Evolutionary conservation across 2,113 vertebrate species (phyloP).

Genomic region (Crotalus horridus): DNA sequence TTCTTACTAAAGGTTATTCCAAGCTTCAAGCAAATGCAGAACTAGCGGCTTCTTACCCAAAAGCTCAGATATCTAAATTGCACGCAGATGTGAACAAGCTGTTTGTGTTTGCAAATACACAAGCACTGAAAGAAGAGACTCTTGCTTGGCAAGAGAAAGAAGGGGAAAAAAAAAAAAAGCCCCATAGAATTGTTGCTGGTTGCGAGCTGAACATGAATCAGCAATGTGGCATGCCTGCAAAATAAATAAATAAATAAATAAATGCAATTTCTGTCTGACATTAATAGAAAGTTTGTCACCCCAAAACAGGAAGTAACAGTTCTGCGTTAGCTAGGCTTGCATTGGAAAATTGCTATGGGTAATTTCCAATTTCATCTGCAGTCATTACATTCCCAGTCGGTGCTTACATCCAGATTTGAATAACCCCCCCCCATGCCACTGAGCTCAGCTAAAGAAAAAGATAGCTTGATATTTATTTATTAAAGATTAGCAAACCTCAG

Average conservation of each 20-base stretch:
- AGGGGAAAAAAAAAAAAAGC: too few species aligned
- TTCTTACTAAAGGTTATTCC: neutral
- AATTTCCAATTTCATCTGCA: neutral
- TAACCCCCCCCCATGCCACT: neutral
- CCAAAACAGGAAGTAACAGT: neutral
- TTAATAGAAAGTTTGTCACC: neutral
- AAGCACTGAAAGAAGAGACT: neutral
- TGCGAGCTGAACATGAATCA: neutral
- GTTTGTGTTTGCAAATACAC: neutral
- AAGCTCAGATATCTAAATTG: neutral
- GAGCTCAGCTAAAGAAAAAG: neutral
- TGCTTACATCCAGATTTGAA: neutral
- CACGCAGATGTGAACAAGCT: neutral
- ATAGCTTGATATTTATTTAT: neutral
- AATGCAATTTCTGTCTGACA: neutral
- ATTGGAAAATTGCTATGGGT: neutral
- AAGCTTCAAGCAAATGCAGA: neutral
- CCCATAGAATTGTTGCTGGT: neutral
- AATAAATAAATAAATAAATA: neutral
- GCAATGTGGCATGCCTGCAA: neutral
- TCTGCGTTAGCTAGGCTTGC: neutral
- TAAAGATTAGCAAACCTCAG: neutral
- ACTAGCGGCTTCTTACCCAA: neutral
- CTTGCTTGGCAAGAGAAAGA: neutral
- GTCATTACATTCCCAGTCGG: neutral